Evolutionary conservation across 2,888 invertebrate genomes (phyloP), one percentile per base, ranked within the genome.

Genomic region (Atethmia centrago): DNA sequence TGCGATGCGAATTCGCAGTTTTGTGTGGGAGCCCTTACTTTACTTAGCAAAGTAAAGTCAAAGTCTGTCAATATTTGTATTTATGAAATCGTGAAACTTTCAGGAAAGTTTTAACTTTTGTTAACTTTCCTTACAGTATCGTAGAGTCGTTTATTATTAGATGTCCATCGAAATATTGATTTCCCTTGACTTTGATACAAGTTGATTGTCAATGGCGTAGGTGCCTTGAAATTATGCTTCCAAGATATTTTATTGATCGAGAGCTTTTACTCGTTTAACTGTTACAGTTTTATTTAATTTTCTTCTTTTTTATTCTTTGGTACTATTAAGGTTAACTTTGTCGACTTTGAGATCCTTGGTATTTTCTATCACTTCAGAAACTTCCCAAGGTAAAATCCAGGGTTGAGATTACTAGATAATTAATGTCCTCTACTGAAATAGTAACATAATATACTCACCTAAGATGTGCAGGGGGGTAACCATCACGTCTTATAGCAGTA

Each of bases 91-190:
- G n/a, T n/a, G n/a, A n/a, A n/a, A n/a, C n/a, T n/a, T n/a, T n/a
- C n/a, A n/a, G n/a, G n/a, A n/a, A n/a, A n/a, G n/a, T n/a, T n/a
- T n/a, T n/a, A n/a, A n/a, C n/a, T n/a, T n/a, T n/a, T n/a, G n/a
- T n/a, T 31, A 47, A 47, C 47, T 8, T 47, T 19, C 19, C 19
- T 19, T 19, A 19, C 25, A 12, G 1, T 62, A 42, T 12, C 45
- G 36, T 45, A 51, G 16, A 9, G 19, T 21, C 28, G 28, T 47
- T 47, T 62, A 78, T 21, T 40, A 62, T 51, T 66, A 74, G 31
- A 62, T 25, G 76, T 58, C 69, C 56, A 69, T 63, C 47, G 67
- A 55, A 56, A 65, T 71, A 81, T 82, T 51, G 79, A 79, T 71
- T 69, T 12, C 2, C 66, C 68, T 71, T 71, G 74, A 69, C 81